Conservation (phyloP, 2,888 invertebrate species). For the Venustoraphidia nigricollis region DNA sequence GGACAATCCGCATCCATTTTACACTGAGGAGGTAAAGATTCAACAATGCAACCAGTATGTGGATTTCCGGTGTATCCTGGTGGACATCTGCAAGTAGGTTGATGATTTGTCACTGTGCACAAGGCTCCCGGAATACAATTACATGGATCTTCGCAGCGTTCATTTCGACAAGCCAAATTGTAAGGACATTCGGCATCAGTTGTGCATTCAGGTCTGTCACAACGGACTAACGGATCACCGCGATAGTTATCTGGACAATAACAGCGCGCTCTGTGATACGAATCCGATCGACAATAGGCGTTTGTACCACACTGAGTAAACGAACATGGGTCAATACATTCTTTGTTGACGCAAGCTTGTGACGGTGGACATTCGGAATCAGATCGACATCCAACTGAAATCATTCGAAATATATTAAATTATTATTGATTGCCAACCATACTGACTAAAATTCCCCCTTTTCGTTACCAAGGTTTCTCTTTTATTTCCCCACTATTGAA, state of each 20-base stretch:
- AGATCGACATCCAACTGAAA: conserved; percentile 65
- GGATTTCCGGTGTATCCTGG: conserved; percentile 71
- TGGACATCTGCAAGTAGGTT: conserved; percentile 65
- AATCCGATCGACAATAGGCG: conserved; percentile 61
- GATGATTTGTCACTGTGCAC: conserved; percentile 63
- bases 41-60: conserved; percentile 40
- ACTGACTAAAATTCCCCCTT: no score
- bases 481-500: no score
- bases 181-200: conserved; percentile 61
- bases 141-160: conserved; percentile 72
- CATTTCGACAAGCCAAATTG: conserved; percentile 61
- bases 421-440: no score
- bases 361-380: conserved; percentile 72
- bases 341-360: conserved; percentile 67
- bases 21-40: conserved; percentile 34
- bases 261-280: conserved; percentile 63
- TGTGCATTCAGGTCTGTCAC: conserved; percentile 64
- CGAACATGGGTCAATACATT: conserved; percentile 65
- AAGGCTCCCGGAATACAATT: conserved; percentile 63
- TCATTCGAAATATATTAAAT: conserved; percentile 3
- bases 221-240: conserved; percentile 66
- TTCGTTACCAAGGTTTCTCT: no score
- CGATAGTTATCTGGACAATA: conserved; percentile 58
- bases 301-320: conserved; percentile 66
- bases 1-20: conserved; percentile 70